phyloP scores from a whole-genome alignment of 2,888 invertebrate genomes.

The Dynastes hyllus region DNA sequence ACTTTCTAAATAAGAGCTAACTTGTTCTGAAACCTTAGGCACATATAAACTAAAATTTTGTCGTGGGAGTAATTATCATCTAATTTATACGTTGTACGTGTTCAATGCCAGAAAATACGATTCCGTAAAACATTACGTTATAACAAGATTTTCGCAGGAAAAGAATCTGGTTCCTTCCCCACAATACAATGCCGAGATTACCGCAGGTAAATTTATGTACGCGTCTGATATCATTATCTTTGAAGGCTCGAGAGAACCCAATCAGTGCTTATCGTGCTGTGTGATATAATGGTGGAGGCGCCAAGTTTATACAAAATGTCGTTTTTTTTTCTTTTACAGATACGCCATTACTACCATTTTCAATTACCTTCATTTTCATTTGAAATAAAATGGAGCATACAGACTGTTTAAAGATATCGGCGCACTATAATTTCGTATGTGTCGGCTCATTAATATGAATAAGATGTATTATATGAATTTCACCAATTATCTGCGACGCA shows the following conservation, averaged over 20 bases:
- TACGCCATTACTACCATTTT: background rate
- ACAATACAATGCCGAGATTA: conserved; percentile 5
- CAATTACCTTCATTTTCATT: no score
- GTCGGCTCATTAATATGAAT: no score
- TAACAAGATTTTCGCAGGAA: background rate
- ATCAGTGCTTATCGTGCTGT: background rate
- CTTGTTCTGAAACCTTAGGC: background rate
- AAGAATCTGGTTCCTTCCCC: background rate
- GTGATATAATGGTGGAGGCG: conserved; percentile 11
- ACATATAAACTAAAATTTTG: background rate
- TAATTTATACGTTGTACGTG: background rate
- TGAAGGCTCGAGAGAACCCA: background rate
- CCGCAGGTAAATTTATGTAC: conserved; percentile 32
- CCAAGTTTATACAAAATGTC: background rate
- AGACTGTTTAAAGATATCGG: no score
- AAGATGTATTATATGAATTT: no score
- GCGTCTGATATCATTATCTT: conserved; percentile 29
- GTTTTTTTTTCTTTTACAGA: background rate
- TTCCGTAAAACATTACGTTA: background rate
- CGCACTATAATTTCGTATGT: no score
- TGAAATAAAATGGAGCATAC: no score
- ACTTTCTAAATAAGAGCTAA: conserved; percentile 4
- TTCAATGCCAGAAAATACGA: background rate
- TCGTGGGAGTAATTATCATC: background rate
- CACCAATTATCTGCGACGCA: no score